phyloP scores from a whole-genome alignment of 2,113 vertebrate species.

The Neolamprologus tretocephalus region DNA sequence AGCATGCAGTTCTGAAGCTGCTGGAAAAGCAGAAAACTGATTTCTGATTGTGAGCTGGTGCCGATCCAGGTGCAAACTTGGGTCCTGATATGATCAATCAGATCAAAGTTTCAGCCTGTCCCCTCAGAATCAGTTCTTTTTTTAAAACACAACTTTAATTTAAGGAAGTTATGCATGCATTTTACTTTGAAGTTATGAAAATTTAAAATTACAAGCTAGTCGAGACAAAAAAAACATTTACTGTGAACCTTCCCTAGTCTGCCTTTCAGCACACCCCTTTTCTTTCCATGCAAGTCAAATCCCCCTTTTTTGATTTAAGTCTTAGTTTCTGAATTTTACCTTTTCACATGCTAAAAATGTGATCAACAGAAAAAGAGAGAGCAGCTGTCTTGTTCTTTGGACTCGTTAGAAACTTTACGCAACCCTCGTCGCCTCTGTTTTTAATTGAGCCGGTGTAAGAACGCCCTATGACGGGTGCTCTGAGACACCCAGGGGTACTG shows the following conservation, averaged over 20 bases:
- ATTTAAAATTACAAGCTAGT: background rate
- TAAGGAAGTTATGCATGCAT: background rate
- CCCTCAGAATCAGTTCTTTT: background rate
- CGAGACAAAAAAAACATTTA: background rate
- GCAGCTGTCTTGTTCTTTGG: background rate
- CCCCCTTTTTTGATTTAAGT: background rate
- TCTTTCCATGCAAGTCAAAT: background rate
- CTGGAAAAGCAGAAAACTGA: background rate
- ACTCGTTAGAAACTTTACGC: background rate
- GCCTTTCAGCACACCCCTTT: background rate
- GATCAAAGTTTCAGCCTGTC: background rate
- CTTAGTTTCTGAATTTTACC: background rate
- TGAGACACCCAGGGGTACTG: slow-evolving; percentile 18
- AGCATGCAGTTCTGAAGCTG: background rate
- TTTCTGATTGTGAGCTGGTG: background rate
- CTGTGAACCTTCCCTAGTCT: background rate
- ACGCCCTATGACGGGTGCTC: slow-evolving; percentile 1
- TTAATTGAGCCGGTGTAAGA: slow-evolving; percentile 49
- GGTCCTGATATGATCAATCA: background rate
- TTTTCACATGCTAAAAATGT: background rate
- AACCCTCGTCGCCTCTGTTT: slow-evolving; percentile 6
- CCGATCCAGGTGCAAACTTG: background rate
- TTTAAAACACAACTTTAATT: background rate
- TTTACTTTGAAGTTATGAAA: background rate
- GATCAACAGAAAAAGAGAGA: background rate